Evolutionary conservation across 64 coral and sea anemone species (phyloP).

Genomic region (Acropora yongei): DNA sequence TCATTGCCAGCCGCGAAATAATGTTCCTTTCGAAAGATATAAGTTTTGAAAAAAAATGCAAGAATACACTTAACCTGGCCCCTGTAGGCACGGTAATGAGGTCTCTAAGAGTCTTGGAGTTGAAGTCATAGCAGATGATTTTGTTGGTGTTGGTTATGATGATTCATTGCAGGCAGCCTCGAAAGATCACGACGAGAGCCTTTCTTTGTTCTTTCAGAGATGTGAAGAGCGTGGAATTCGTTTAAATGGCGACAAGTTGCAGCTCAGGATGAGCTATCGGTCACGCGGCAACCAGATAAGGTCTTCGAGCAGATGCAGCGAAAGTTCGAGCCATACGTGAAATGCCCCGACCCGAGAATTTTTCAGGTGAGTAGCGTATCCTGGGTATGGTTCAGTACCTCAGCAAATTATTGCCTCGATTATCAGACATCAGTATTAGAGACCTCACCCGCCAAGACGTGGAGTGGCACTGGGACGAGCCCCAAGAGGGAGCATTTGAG

Average conservation of each 20-base stretch:
- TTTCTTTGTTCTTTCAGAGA: not conserved
- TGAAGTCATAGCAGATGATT: slow-evolving; percentile 26
- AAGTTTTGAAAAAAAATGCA: slow-evolving; percentile 17
- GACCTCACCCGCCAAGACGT: not conserved
- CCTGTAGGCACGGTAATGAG: slow-evolving; percentile 6
- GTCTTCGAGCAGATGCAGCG: slow-evolving; percentile 10
- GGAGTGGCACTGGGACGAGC: slow-evolving; percentile 6
- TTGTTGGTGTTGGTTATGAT: slow-evolving; percentile 30
- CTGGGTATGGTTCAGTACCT: slow-evolving; percentile 2
- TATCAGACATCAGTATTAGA: not conserved
- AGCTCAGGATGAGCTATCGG: slow-evolving; percentile 6
- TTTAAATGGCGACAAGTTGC: not conserved
- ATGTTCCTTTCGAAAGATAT: not conserved
- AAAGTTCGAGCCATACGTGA: not conserved
- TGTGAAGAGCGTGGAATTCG: slow-evolving; percentile 20
- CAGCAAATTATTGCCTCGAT: not conserved
- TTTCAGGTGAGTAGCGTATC: not conserved
- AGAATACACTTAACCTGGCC: slow-evolving; percentile 22
- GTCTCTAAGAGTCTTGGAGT: slow-evolving; percentile 8
- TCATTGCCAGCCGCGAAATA: not conserved
- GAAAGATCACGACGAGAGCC: not conserved
- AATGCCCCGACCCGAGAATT: not conserved
- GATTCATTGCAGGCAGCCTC: not conserved
- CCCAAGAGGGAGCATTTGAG: slow-evolving; percentile 10
- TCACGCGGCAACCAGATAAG: slow-evolving; percentile 2